These are phyloP conservation scores for Gallinago solitaria DNA, from an alignment of 2,797 vertebrate species.

Conservation along the genomic window DNA sequence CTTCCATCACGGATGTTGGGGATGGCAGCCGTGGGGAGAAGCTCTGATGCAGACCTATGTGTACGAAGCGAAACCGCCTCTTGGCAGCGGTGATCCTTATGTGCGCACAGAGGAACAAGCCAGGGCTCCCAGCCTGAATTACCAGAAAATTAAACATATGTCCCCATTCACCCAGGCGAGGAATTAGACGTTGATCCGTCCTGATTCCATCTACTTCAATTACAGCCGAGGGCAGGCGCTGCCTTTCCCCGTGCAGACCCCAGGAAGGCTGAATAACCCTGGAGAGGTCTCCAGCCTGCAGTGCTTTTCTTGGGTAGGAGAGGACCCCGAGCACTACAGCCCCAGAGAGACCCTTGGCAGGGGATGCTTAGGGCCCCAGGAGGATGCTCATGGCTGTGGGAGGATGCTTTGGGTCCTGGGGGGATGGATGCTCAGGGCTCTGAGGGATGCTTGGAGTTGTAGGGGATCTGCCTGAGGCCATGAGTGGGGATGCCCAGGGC, in stretches of 20 bases:
- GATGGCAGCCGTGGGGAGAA: neutral
- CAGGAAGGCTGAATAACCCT: neutral
- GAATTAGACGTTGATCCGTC: neutral
- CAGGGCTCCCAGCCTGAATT: slow-evolving; percentile 16
- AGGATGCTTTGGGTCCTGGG: neutral
- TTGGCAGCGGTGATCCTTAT: neutral
- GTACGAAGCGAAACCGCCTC: neutral
- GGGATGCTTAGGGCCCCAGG: neutral
- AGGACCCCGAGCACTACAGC: neutral
- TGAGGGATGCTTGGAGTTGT: no score
- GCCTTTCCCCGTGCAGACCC: neutral
- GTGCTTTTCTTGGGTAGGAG: neutral
- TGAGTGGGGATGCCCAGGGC: neutral
- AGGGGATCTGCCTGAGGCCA: neutral
- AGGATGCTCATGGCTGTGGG: neutral
- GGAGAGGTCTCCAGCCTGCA: neutral
- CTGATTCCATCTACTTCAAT: slow-evolving; percentile 26
- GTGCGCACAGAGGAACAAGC: fast-evolving
- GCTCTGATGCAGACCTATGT: fast-evolving
- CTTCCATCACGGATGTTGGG: fast-evolving
- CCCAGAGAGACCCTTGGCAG: fast-evolving
- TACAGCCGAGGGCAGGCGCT: neutral
- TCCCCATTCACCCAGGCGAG: slow-evolving; percentile 45
- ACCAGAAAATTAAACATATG: slow-evolving; percentile 59
- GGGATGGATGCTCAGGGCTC: neutral